A percentile compares a stretch with the other conserved stretches of the same genome.
Evolutionary conservation across 2,113 vertebrate species (phyloP).

Genomic region (Macroglossus sobrinus): DNA sequence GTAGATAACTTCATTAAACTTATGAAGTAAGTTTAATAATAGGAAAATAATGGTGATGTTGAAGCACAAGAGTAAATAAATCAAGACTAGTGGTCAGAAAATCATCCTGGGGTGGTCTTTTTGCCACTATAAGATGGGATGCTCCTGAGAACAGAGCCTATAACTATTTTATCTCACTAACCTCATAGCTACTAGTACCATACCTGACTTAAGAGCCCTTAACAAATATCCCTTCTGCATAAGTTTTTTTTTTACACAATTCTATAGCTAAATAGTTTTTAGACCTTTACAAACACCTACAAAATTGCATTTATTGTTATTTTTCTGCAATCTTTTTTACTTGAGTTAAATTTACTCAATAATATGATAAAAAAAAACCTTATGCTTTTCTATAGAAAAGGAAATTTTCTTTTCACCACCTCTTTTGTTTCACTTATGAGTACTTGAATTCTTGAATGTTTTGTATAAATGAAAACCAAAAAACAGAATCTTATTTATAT

Average conservation of each 20-base stretch:
- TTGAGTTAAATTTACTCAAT: conserved; percentile 7
- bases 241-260: not conserved
- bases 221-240: not conserved
- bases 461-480: not conserved
- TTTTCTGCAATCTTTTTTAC: not conserved
- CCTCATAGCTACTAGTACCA: too few species aligned
- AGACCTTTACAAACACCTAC: not conserved
- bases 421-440: not conserved
- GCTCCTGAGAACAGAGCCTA: not conserved
- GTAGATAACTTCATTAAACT: not conserved
- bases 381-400: not conserved
- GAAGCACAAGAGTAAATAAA: not conserved
- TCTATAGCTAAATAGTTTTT: not conserved
- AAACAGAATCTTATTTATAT: not conserved
- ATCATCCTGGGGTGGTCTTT: not conserved
- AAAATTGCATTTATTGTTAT: not conserved
- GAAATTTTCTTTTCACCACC: not conserved
- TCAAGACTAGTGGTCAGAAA: not conserved
- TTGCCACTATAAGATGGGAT: not conserved
- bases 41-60: not conserved
- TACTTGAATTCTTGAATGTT: not conserved
- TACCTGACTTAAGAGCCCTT: not conserved
- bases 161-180: not conserved
- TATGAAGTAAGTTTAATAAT: not conserved
- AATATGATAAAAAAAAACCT: not conserved